Conservation (phyloP, 2,113 vertebrate genomes). For the Garra rufa region DNA sequence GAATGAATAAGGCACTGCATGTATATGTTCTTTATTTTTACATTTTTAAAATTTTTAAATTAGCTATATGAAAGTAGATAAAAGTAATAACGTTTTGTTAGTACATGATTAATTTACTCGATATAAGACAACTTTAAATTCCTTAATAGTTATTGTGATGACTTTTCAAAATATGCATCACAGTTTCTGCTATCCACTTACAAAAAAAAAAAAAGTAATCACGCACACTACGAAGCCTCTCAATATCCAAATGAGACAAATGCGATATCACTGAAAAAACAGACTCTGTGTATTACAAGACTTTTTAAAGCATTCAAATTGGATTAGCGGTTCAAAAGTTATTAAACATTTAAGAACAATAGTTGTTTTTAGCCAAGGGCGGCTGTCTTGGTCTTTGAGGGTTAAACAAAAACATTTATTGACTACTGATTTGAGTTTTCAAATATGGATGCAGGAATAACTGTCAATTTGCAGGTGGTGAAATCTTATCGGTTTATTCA, state of each 20-base stretch:
- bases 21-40: no score
- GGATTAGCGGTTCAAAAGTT: no score
- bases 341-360: no score
- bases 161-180: neutral
- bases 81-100: neutral
- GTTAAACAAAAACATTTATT: neutral
- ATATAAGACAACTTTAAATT: neutral
- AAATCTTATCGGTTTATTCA: neutral
- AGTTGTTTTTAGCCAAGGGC: no score
- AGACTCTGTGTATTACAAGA: no score
- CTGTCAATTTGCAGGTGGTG: constrained; percentile 1
- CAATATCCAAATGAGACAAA: no score
- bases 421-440: neutral
- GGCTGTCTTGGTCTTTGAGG: no score
- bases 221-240: no score
- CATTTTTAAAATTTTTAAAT: no score
- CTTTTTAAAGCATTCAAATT: no score
- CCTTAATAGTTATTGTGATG: neutral
- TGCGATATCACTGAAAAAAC: no score
- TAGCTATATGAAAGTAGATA: neutral
- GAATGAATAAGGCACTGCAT: no score
- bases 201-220: neutral
- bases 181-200: neutral
- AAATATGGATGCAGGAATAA: neutral
- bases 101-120: neutral